phyloP scores from a whole-genome alignment of 2,113 vertebrate species.

The Picathartes gymnocephalus region DNA sequence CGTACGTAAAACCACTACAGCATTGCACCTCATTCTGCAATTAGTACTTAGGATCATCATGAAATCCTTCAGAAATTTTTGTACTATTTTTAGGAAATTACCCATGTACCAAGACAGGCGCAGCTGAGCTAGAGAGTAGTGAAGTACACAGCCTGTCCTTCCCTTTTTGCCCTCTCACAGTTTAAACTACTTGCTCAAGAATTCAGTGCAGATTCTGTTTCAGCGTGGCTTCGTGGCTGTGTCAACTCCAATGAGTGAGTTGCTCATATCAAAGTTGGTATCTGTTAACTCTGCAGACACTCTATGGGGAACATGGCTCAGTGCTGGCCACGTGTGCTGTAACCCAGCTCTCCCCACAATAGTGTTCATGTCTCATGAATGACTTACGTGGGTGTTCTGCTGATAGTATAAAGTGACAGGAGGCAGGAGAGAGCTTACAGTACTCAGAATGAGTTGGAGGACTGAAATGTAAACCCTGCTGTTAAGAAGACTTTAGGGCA shows the following conservation, averaged over 20 bases:
- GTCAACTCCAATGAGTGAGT: neutral
- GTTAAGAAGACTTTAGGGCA: neutral
- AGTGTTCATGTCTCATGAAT: rapidly evolving
- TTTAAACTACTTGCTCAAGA: neutral
- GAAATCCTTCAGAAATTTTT: neutral
- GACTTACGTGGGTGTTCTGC: neutral
- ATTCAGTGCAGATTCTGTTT: neutral
- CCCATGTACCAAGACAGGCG: neutral
- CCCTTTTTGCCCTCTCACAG: neutral
- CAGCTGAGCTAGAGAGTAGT: neutral
- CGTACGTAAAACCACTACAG: too few relatives aligned
- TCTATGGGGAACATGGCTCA: neutral
- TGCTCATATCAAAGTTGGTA: neutral
- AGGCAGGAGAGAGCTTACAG: neutral
- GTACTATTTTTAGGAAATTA: neutral
- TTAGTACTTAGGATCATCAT: neutral
- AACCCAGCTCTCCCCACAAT: neutral
- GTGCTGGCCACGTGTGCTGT: neutral
- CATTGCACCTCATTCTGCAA: neutral
- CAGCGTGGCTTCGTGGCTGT: rapidly evolving
- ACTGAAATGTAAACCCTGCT: neutral
- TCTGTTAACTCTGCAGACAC: neutral
- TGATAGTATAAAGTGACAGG: neutral
- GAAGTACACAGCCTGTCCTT: neutral
- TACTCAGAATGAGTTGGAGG: neutral